A percentile compares a stretch with the other conserved stretches of the same genome.
Conservation (phyloP, 2,888 invertebrate species). For the Nemapogon koenigi region DNA sequence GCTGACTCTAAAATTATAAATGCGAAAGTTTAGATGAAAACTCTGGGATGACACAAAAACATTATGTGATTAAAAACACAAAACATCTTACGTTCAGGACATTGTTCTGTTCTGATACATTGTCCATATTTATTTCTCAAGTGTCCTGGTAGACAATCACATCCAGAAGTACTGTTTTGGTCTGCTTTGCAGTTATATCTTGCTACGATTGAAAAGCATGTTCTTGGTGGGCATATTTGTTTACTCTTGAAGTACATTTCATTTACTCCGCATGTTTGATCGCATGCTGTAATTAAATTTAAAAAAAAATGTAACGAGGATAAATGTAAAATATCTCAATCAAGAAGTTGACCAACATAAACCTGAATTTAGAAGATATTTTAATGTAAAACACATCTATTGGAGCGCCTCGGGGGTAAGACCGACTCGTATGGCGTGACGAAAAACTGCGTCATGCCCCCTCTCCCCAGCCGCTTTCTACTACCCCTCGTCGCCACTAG, state of each 20-base stretch:
- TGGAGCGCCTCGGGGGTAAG: too few relatives aligned
- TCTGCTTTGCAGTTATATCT: neutral
- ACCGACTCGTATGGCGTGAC: too few relatives aligned
- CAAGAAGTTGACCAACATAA: neutral
- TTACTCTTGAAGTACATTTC: slow-evolving; percentile 1
- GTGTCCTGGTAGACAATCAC: slow-evolving; percentile 2
- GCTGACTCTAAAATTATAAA: too few relatives aligned
- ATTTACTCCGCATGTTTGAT: slow-evolving; percentile 4
- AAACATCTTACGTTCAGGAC: slow-evolving; percentile 1
- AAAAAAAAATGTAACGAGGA: too few relatives aligned
- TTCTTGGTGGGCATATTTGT: neutral
- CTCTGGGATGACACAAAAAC: neutral
- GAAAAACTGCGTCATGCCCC: too few relatives aligned
- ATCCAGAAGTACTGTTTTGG: neutral
- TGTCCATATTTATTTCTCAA: neutral
- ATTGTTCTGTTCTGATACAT: slow-evolving; percentile 4
- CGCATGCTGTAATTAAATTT: neutral
- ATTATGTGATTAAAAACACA: neutral
- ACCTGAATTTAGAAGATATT: neutral
- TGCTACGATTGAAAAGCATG: neutral
- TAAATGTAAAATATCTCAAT: neutral
- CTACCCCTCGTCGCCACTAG: too few relatives aligned
- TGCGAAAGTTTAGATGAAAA: neutral
- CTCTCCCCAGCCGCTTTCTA: too few relatives aligned
- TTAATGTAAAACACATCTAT: too few relatives aligned